Conservation (phyloP, 2,113 vertebrate species). For the Lathamus discolor region DNA sequence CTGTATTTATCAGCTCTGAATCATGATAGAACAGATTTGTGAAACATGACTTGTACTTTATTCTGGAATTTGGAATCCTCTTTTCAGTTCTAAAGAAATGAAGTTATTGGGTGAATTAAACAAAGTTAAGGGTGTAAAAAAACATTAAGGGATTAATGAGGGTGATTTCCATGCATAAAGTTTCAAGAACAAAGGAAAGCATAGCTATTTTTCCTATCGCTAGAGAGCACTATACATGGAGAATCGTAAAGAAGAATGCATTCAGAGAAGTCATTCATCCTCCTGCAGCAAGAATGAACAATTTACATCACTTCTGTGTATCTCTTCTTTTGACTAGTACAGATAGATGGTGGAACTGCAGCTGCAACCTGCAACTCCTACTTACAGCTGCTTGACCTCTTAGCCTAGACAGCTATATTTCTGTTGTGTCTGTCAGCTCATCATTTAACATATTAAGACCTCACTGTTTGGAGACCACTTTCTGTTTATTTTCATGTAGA, state of each 20-base stretch:
- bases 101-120: not conserved
- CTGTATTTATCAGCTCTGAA: not conserved
- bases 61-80: not conserved
- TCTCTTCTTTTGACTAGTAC: not conserved
- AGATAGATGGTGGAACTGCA: not conserved
- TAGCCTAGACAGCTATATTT: not conserved
- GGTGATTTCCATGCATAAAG: not conserved
- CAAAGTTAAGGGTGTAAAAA: not conserved
- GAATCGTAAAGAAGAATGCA: not conserved
- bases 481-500: not conserved
- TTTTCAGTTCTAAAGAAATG: not conserved
- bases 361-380: not conserved
- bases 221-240: not conserved
- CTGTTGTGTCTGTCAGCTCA: not conserved
- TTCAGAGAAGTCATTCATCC: not conserved
- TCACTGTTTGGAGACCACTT: not conserved
- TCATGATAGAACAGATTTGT: not conserved
- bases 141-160: not conserved
- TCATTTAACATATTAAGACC: not conserved
- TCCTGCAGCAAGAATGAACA: not conserved
- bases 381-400: not conserved
- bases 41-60: not conserved
- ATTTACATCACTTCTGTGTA: not conserved
- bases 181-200: not conserved
- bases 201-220: not conserved